Base-by-base conservation (phyloP, 2,113 vertebrate genomes). In the Phoenicopterus ruber region DNA sequence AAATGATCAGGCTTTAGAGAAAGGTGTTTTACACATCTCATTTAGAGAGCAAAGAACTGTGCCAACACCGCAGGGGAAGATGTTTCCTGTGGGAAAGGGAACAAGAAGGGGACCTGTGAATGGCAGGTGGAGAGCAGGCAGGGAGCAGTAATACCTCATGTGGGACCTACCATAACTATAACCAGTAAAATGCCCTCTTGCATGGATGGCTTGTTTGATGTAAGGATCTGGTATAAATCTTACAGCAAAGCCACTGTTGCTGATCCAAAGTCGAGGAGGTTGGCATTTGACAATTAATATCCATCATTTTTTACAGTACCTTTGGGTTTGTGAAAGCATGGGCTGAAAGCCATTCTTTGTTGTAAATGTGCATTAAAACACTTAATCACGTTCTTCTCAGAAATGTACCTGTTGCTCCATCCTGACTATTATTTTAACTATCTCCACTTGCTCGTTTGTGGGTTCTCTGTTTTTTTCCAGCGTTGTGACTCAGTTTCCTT, bases 211-310 rank as follows among this genome's bases (percentile, higher is more conserved):
- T 91, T 6, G 2, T 70, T 74, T 4, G 19, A 4, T 40, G 12
- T 42, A n/a, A 80, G 40, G 36, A 57, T 18, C 57, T 67, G 62
- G 4, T 44, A 10, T 22, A 61, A 82, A 34, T 47, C 34, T 58
- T n/a, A 34, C 24, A 57, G 73, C 69, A 57, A 84, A 91, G 49
- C 21, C 38, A 8, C 69, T 72, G 72, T 58, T 62, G 38, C 17
- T 4, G 4, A 5, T 54, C 16, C 1, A 3, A 49, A 54, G 50
- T 40, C 0, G 1, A 65, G 57, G 36, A 44, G 38, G 28, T 13
- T 91, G 59, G 26, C 0, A 2, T 44, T 70, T 78, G 42, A 21
- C 46, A 34, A 21, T 70, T 40, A 59, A 49, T 59, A 71, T 10
- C 54, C 21, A 19, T 61, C 26, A 25, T 70, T 21, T 74, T 63